phyloP scores from a whole-genome alignment of 2,797 vertebrate species.

The Pseudochaenichthys georgianus region DNA sequence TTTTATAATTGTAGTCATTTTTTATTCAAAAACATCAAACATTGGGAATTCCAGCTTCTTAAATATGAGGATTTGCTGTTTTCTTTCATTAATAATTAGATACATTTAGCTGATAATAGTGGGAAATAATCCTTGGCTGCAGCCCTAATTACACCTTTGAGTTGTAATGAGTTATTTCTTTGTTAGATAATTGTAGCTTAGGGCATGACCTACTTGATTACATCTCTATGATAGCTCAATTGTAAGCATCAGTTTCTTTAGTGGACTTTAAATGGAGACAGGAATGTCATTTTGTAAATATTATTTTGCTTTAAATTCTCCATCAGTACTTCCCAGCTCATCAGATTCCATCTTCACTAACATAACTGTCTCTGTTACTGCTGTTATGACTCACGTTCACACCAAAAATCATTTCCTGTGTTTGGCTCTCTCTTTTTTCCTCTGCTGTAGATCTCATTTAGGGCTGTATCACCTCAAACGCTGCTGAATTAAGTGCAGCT shows the following conservation, averaged over 20 bases:
- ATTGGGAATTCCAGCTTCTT: neutral
- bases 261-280: constrained; percentile 2
- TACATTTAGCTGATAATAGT: neutral
- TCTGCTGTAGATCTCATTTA: constrained; percentile 30
- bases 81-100: neutral
- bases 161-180: neutral
- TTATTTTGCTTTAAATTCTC: neutral
- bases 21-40: neutral
- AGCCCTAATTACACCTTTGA: neutral
- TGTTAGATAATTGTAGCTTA: neutral
- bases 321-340: neutral
- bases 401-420: constrained; percentile 1
- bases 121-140: neutral
- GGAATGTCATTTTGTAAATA: neutral
- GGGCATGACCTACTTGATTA: neutral
- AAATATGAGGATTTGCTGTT: neutral
- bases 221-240: neutral
- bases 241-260: neutral
- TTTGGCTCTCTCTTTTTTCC: neutral
- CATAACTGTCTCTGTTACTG: constrained; percentile 10
- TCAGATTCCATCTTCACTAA: constrained; percentile 19
- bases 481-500: constrained; percentile 51
- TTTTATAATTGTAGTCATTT: neutral
- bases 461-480: constrained; percentile 17
- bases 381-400: constrained; percentile 40